Evolutionary conservation across 2,113 vertebrate species (phyloP), one percentile per base, ranked within the genome.

Genomic region (Eurystomus gularis): DNA sequence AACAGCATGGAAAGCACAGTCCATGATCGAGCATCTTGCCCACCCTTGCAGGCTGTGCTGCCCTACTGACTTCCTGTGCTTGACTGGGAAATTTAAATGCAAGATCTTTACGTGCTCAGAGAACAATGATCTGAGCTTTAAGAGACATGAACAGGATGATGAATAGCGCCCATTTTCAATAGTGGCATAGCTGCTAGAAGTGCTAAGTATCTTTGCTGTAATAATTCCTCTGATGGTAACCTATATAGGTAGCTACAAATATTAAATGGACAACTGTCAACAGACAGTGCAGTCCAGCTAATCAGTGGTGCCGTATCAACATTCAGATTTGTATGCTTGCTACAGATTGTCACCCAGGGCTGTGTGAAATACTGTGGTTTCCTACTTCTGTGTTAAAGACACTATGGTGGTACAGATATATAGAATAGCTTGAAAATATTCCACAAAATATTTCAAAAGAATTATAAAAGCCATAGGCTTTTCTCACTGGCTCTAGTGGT

Each of bases 31-130:
- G 29, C 49, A 72, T 18, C 51, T 65, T 68, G 40, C 29, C 37
- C 2, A 21, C 48, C 49, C 94, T 24, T 68, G 13, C 84, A 68
- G 76, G 58, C 26, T 31, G 19, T 71, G 51, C n/a, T 62, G 35
- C n/a, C 58, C 25, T 68, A 42, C 60, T 90, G 17, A 61, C 58
- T 62, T 65, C 29, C 54, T 69, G 28, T 37, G 64, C 51, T 72
- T 93, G 49, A 68, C 49, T 88, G 57, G 28, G 71, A 96, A 97
- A 97, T 75, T 57, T 79, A 93, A 95, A 97, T 31, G 11, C 6
- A 31, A 78, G 94, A 75, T 73, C n/a, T 94, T 46, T 76, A 25
- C 2, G 0, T 52, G 35, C 51, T 65, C 48, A 17, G 40, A 79
- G n/a, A 69, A 97, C 97, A 90, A 57, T 33, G 39, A 90, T 46